Percentiles rank a stretch among this genome's conserved stretches.
Conservation (phyloP, 2,113 vertebrate species). For the Lampris incognitus region DNA sequence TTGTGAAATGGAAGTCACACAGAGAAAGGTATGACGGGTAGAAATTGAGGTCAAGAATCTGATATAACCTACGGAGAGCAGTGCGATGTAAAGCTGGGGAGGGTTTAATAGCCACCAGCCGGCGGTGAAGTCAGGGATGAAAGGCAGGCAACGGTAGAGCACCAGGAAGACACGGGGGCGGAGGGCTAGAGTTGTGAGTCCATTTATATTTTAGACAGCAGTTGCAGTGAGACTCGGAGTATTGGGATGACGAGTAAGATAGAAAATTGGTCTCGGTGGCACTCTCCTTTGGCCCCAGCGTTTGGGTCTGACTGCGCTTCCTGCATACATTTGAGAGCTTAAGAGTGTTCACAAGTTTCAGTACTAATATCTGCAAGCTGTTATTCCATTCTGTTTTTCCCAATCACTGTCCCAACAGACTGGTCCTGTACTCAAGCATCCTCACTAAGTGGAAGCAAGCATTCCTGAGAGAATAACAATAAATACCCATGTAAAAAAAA, state of each 20-base stretch:
- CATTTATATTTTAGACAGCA: not conserved
- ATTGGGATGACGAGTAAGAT: conserved; percentile 22
- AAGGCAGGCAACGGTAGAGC: not conserved
- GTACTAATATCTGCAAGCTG: not conserved
- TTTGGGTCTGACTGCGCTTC: no score
- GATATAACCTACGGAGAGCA: not conserved
- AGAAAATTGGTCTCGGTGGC: not conserved
- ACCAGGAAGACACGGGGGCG: not conserved
- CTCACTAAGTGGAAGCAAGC: not conserved
- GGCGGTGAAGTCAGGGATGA: not conserved
- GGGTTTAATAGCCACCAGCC: not conserved
- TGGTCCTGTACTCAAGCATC: not conserved
- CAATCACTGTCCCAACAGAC: not conserved
- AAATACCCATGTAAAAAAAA: no score
- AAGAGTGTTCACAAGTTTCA: no score
- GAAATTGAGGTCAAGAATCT: not conserved
- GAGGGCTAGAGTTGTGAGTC: not conserved
- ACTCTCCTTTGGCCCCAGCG: not conserved
- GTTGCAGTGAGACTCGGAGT: not conserved
- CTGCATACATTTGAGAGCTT: no score
- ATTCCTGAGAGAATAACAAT: not conserved
- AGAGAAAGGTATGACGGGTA: not conserved
- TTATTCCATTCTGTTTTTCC: not conserved
- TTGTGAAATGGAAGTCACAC: not conserved
- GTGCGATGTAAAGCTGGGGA: not conserved